Conservation (phyloP, 2,113 vertebrate genomes). For the Ivindomyrus marchei region DNA sequence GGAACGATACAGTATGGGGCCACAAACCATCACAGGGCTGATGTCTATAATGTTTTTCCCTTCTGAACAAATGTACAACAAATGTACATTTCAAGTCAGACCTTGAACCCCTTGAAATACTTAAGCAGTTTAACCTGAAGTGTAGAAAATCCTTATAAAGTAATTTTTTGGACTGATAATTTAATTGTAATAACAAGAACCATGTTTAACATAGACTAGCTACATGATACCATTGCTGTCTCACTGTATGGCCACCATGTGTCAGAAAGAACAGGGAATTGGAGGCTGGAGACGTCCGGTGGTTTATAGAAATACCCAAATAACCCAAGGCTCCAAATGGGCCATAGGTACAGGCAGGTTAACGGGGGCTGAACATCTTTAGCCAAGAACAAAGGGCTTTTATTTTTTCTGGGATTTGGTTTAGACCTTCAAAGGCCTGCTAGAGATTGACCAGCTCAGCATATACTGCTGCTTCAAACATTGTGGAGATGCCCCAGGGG, state of each 20-base stretch:
- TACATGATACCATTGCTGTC: background rate
- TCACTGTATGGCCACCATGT: background rate
- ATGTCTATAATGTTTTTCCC: background rate
- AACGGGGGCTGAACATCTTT: background rate
- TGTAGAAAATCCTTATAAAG: background rate
- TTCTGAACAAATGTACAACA: background rate
- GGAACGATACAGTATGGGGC: background rate
- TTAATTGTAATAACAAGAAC: background rate
- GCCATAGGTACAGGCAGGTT: background rate
- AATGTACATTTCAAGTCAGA: background rate
- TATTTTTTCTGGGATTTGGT: slow-evolving; percentile 4
- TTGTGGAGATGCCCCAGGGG: background rate
- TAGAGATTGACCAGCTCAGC: slow-evolving; percentile 15
- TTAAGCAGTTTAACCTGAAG: background rate
- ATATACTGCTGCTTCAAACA: slow-evolving; percentile 1
- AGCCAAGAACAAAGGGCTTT: slow-evolving; percentile 12
- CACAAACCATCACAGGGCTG: background rate
- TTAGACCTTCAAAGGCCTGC: background rate
- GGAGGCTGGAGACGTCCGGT: background rate
- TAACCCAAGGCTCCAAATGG: background rate
- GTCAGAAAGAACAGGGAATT: background rate
- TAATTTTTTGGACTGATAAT: background rate
- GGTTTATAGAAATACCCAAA: background rate
- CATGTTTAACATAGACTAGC: background rate
- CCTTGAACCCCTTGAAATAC: background rate